These are phyloP conservation scores for Drosophila saltans DNA, from an alignment of 1,140 invertebrate genomes.

Conservation along the genomic window DNA sequence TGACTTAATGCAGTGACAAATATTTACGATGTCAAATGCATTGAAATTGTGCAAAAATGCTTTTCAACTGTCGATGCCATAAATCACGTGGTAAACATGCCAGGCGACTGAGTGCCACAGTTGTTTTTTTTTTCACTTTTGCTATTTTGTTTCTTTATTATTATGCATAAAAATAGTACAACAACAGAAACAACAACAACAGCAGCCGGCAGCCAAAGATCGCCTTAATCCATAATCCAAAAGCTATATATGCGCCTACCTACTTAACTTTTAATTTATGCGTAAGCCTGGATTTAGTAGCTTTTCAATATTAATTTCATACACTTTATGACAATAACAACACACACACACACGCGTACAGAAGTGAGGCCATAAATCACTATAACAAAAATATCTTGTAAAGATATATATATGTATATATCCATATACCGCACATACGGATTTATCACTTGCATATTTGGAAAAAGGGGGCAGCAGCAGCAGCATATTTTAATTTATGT, in stretches of 20 bases:
- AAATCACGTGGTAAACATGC: slow-evolving; percentile 67
- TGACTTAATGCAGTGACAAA: slow-evolving; percentile 62
- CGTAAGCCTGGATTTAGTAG: slow-evolving; percentile 77
- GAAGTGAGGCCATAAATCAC: slow-evolving; percentile 63
- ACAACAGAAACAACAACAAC: background rate
- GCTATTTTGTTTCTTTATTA: slow-evolving; percentile 47
- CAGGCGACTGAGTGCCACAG: slow-evolving; percentile 29
- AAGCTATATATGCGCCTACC: slow-evolving; percentile 42
- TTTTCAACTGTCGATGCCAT: slow-evolving; percentile 52
- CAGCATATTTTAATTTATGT: slow-evolving; percentile 54
- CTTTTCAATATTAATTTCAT: slow-evolving; percentile 78
- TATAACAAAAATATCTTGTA: slow-evolving; percentile 67
- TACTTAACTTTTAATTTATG: slow-evolving; percentile 80
- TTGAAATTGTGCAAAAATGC: slow-evolving; percentile 63
- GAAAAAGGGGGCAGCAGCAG: slow-evolving; percentile 37
- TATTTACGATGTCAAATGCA: slow-evolving; percentile 79
- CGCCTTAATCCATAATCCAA: background rate
- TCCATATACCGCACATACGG: slow-evolving; percentile 56
- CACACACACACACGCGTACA: background rate
- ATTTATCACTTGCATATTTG: slow-evolving; percentile 63
- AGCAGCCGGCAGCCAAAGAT: background rate
- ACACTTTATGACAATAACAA: slow-evolving; percentile 51
- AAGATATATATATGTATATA: slow-evolving; percentile 24
- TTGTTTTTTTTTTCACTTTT: slow-evolving; percentile 20
- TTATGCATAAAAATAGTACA: slow-evolving; percentile 59